phyloP scores from a whole-genome alignment of 2,797 vertebrate genomes.

The Danionella dracula region DNA sequence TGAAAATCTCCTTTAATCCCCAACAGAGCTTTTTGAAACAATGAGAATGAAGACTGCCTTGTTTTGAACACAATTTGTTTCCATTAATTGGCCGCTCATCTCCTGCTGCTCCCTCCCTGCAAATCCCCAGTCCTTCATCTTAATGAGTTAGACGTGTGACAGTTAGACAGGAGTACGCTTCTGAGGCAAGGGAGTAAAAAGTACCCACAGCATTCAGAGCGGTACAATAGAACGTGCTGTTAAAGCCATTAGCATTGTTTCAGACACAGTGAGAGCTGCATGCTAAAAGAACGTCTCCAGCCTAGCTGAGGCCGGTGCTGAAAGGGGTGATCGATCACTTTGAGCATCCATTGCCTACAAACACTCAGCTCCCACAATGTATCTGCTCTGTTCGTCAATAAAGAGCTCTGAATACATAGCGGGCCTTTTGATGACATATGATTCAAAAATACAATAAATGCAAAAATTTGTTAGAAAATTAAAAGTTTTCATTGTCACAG shows the following conservation, averaged over 20 bases:
- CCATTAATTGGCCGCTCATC: slow-evolving; percentile 43
- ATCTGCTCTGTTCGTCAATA: slow-evolving; percentile 39
- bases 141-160: slow-evolving; percentile 45
- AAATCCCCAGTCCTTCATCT: slow-evolving; percentile 24
- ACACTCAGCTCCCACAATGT: slow-evolving; percentile 29
- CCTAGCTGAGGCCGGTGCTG: slow-evolving; percentile 8
- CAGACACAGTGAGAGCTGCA: slow-evolving; percentile 32
- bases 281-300: slow-evolving; percentile 40
- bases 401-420: slow-evolving; percentile 14
- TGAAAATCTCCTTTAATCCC: slow-evolving; percentile 5
- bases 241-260: slow-evolving; percentile 48
- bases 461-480: too few relatives aligned
- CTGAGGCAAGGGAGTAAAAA: slow-evolving; percentile 26
- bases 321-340: slow-evolving; percentile 44
- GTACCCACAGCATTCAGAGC: slow-evolving; percentile 26
- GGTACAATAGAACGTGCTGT: slow-evolving; percentile 38
- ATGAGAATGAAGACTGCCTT: slow-evolving; percentile 20
- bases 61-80: slow-evolving; percentile 40
- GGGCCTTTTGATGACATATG: background rate
- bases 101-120: slow-evolving; percentile 21
- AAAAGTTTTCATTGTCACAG: background rate
- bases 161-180: slow-evolving; percentile 27
- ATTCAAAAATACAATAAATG: background rate
- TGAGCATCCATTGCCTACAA: slow-evolving; percentile 33
- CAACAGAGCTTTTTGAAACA: slow-evolving; percentile 24